Evolutionary conservation across 2,888 invertebrate species (phyloP), one percentile per base, ranked within the genome.

Genomic region (Microdon myrmicae): DNA sequence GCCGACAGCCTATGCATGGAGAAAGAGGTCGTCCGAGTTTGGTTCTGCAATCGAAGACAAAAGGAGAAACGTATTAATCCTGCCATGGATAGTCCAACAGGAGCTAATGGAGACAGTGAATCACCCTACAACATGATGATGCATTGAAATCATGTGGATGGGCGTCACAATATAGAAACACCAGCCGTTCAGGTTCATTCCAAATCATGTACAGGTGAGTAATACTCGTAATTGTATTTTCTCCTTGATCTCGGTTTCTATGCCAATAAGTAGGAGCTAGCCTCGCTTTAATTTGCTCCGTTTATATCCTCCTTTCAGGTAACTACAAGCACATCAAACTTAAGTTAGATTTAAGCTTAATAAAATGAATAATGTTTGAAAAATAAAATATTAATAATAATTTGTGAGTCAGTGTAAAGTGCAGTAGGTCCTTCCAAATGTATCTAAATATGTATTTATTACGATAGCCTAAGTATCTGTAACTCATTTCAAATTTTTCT

Each of bases 11-110:
- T 99, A 51, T 89, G 90, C 75, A 96, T 97, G 96, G 96, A 97
- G 82, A 96, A 96, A 81, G 96, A 97, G 82, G 96, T 97, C 56
- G 92, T 93, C 26, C 83, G 88, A 68, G 92, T 93, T 39, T 95
- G 95, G 95, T 95, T 95, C 82, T 95, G 95, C 83, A 95, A 95
- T 83, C 87, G 96, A 71, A 86, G 96, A 61, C 96, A 97, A 82
- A 96, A 96, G 81, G 95, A 96, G 82, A 96, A 96, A 81, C 87
- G 96, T 71, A 96, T 96, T 76, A 95, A 95, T 81, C 96, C 96
- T 16, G 92, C 94, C 25, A 44, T 75, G 47, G 87, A 88, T 38
- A 87, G 87, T 77, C 91, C 90, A 4, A 85, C 85, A 54, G 86
- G 86, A 0, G 83, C 84, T 58, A 83, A 84, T 51, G 68, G 68